Evolutionary conservation across 2,888 invertebrate genomes (phyloP), one percentile per base, ranked within the genome.

Genomic region (Tortrix viridana): DNA sequence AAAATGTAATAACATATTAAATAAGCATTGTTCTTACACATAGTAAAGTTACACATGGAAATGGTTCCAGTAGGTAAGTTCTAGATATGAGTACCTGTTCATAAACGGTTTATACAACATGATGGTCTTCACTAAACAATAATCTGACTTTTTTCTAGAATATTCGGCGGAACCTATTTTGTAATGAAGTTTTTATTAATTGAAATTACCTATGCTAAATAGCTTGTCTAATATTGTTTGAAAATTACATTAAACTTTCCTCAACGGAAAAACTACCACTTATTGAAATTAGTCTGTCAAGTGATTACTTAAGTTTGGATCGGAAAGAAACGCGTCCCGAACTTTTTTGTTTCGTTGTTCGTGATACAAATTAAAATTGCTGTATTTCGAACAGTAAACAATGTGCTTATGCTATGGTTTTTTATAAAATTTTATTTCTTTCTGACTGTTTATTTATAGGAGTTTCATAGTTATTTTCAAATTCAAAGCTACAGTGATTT

Each of bases 131-230:
- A 32, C 12, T 7, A 19, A 16, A 44, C 19, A 44, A 44, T 18
- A 44, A 16, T 9, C 18, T 6, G n/a, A n/a, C n/a, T 9, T 44
- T 44, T 38, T 50, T 43, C 46, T 46, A 62, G 56, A 62, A 50
- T 56, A 56, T 56, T 50, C 37, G 44, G 16, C 41, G 18, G 14
- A 52, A 52, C 19, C 16, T 76, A 81, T 77, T 78, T 81, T 74
- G 73, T 78, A 71, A 75, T 82, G 77, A 77, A 50, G n/a, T 16
- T 77, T 77, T 74, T 80, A 82, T 83, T 85, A 86, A 88, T 86
- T 85, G 81, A 76, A 87, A 85, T 85, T 86, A n/a, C n/a, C n/a
- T n/a, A 86, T 86, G 86, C 78, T 80, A 87, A 88, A 71, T 75
- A 80, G 73, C 58, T 62, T 62, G 62, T 58, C 64, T 64, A 74